Percentiles rank a stretch among this genome's conserved stretches.
phyloP scores from a whole-genome alignment of 2,797 vertebrate species.

The Gallirallus australis region DNA sequence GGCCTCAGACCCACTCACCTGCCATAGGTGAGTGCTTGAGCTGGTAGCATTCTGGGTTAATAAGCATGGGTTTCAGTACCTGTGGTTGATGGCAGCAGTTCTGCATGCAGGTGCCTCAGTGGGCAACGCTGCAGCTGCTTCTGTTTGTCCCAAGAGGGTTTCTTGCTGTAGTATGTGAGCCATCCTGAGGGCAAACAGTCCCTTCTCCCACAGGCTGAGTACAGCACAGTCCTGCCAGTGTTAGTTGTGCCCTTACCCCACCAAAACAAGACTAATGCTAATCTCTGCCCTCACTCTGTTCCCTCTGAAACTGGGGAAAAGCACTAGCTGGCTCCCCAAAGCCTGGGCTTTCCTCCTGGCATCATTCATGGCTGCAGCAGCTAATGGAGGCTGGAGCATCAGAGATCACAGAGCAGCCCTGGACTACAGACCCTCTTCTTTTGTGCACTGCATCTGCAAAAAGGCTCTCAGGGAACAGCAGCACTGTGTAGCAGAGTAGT shows the following conservation, averaged over 20 bases:
- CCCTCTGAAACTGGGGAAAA: background rate
- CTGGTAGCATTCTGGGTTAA: background rate
- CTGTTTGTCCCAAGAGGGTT: background rate
- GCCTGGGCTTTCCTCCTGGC: background rate
- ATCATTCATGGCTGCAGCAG: background rate
- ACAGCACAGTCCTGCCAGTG: background rate
- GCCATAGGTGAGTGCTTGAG: background rate
- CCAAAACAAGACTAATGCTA: background rate
- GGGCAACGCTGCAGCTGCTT: background rate
- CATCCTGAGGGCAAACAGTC: background rate
- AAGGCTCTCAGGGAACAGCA: background rate
- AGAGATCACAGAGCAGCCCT: background rate
- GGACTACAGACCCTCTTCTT: background rate
- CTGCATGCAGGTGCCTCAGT: background rate
- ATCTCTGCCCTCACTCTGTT: background rate
- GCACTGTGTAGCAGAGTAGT: background rate
- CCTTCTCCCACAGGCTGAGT: background rate
- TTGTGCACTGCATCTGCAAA: background rate
- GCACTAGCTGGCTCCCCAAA: background rate
- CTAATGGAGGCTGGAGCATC: background rate
- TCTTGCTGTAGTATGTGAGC: background rate
- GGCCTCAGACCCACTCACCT: background rate
- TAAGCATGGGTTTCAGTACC: background rate
- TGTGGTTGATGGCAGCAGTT: background rate
- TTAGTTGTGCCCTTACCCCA: background rate